Evolutionary conservation across 2,888 invertebrate genomes (phyloP).

Genomic region (Hoplodrina ambigua): DNA sequence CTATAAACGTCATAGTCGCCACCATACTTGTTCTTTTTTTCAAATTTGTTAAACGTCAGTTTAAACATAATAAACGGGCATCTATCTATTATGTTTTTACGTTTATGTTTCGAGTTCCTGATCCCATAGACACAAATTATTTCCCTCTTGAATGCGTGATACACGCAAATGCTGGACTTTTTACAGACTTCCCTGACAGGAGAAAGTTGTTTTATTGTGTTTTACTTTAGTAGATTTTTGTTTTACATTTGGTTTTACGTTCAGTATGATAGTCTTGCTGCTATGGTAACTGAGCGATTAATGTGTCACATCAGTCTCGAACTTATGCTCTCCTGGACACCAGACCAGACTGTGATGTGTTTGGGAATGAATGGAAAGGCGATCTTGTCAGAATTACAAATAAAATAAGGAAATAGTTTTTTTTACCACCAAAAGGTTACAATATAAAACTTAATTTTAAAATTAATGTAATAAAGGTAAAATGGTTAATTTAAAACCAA

Average conservation of each 20-base stretch:
- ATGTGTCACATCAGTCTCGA: conserved; percentile 11
- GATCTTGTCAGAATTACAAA: no score
- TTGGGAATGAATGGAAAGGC: no score
- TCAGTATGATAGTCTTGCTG: conserved; percentile 19
- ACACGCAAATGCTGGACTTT: conserved; percentile 58
- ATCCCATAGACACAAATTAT: conserved; percentile 51
- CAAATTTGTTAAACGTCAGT: not conserved
- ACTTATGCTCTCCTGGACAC: not conserved
- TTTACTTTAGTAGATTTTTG: conserved; percentile 30
- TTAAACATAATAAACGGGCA: conserved; percentile 12
- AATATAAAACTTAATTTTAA: no score
- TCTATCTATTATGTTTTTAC: conserved; percentile 43
- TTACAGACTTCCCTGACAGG: conserved; percentile 50
- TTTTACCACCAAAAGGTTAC: no score
- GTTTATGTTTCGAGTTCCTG: conserved; percentile 42
- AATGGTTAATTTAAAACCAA: no score
- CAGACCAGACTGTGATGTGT: no score
- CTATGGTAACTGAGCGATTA: conserved; percentile 23
- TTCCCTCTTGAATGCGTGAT: conserved; percentile 61
- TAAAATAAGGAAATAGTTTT: no score
- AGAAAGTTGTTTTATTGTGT: conserved; percentile 52
- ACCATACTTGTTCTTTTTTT: conserved; percentile 3
- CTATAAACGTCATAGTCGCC: no score
- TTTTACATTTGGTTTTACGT: conserved; percentile 17
- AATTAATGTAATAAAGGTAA: no score